Evolutionary conservation across 2,797 vertebrate species (phyloP), one percentile per base, ranked within the genome.

Genomic region (Anguilla megastoma): DNA sequence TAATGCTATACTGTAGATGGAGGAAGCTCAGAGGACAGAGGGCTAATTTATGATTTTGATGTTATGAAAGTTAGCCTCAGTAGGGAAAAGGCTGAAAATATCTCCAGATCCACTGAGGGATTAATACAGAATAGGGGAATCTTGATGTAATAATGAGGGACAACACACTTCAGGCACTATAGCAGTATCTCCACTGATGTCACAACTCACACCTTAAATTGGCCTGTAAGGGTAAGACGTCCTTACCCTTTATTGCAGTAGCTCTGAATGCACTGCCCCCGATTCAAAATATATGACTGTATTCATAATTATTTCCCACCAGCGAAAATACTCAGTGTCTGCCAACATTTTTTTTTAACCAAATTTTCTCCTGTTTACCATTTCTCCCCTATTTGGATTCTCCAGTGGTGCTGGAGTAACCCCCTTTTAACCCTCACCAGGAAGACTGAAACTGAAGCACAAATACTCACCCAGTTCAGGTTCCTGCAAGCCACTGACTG

Each of bases 41-140:
- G 33, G 74, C 74, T 82, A 45, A 82, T 80, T 80, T 48, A 80
- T 82, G 79, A n/a, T 82, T 45, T 48, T 30, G 6, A 82, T 45
- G 21, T 9, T 82, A 50, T 50, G 41, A 82, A 82, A 82, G 18
- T 45, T 82, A 50, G 41, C 79, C 33, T 82, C 79, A 50, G 21
- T 7, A 21, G 79, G 18, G 24, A 82, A 10, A 50, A 6, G 79
- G 79, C 45, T 82, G 79, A 82, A 82, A 82, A 82, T 82, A 82
- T n/a, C 79, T 82, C 6, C 79, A 48, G 5, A 24, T 48, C 45
- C 18, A 50, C 79, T 50, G 74, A 82, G 45, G 45, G 41, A 82
- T 82, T 79, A 79, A 3, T 18, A 41, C 2, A 36, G 74, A 41
- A 36, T 79, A 18, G 21, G 79, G 7, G 21, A 48, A 50, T 82